Conservation (phyloP, 2,888 invertebrate species). For the Diploptera punctata region DNA sequence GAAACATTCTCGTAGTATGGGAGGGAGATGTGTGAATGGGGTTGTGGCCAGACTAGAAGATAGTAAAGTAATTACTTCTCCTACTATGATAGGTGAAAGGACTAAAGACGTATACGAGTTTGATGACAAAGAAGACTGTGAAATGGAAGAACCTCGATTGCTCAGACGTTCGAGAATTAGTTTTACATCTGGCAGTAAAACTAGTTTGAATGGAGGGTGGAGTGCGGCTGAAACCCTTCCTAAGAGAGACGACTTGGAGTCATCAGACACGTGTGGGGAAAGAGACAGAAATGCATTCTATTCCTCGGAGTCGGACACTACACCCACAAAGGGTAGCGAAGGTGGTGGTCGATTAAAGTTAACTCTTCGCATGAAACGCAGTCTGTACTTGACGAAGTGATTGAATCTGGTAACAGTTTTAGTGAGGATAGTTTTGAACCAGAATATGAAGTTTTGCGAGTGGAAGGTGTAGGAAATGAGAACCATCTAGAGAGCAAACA, state of each 20-base stretch:
- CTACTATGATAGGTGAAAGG: conserved; percentile 28
- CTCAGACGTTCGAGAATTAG: conserved; percentile 34
- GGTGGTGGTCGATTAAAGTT: conserved; percentile 64
- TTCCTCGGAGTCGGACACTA: conserved; percentile 12
- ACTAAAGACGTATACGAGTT: conserved; percentile 62
- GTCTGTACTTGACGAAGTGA: conserved; percentile 82
- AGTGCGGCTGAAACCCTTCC: not conserved
- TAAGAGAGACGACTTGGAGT: not conserved
- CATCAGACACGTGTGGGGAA: not conserved
- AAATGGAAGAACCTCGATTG: conserved; percentile 38
- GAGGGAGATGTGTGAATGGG: conserved; percentile 1
- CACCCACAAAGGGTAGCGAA: conserved; percentile 34
- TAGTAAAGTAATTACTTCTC: not conserved
- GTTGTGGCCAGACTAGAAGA: conserved; percentile 12
- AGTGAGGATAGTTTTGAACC: conserved; percentile 71
- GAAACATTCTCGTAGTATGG: conserved; percentile 3
- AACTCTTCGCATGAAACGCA: conserved; percentile 85
- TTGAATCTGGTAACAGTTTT: conserved; percentile 77
- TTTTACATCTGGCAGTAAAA: conserved; percentile 1
- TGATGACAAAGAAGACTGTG: conserved; percentile 55
- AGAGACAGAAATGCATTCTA: conserved; percentile 1
- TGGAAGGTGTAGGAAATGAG: conserved; percentile 73
- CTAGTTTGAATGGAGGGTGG: conserved; percentile 29
- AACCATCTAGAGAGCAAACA: conserved; percentile 48
- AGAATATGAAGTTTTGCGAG: conserved; percentile 83